Conservation (phyloP, 2,113 vertebrate species). For the Camelus bactrianus region DNA sequence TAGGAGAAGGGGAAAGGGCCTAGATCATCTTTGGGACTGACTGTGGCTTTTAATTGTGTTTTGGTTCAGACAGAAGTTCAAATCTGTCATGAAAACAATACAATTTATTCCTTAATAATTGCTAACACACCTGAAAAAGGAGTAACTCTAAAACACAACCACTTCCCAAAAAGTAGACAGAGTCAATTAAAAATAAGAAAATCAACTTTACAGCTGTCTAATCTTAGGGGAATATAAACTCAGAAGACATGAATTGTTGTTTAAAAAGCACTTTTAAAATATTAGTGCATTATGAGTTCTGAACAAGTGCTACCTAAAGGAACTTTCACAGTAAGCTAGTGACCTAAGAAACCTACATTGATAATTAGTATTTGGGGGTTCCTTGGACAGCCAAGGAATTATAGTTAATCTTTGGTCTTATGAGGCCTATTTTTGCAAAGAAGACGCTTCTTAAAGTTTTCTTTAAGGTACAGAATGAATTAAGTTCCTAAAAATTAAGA, state of each 20-base stretch:
- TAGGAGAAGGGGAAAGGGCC: not conserved
- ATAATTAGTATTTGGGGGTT: not conserved
- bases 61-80: not conserved
- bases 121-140: not conserved
- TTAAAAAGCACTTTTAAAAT: not conserved
- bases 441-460: not conserved
- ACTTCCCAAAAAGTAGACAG: not conserved
- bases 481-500: not conserved
- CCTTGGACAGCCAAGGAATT: not conserved
- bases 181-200: slow-evolving; percentile 26
- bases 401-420: not conserved
- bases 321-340: not conserved
- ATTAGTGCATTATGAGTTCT: not conserved
- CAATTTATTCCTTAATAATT: not conserved
- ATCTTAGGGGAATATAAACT: not conserved
- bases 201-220: not conserved
- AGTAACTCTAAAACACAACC: not conserved
- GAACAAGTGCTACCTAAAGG: not conserved
- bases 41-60: not conserved
- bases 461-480: not conserved
- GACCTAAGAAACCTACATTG: not conserved
- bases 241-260: not conserved
- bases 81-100: not conserved
- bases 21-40: not conserved
- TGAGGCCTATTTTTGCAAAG: not conserved